A percentile compares a stretch with the other conserved stretches of the same genome.
Conservation (phyloP, 92 coral and sea anemone species). For the Parazoanthus atlanticus region DNA sequence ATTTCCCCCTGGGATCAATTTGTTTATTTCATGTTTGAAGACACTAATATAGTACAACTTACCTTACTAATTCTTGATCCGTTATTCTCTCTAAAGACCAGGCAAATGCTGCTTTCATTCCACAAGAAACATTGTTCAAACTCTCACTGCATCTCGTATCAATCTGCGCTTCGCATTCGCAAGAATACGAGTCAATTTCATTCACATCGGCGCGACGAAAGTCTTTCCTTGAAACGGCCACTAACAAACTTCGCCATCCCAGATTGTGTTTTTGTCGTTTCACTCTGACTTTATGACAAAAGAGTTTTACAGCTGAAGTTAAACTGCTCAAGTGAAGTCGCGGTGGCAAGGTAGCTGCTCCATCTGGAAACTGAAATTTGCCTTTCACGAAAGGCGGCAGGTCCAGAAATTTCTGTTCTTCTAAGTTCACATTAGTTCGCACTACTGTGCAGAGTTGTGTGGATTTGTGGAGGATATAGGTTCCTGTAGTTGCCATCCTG, state of each 20-base stretch:
- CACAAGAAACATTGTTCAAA: slow-evolving; percentile 7
- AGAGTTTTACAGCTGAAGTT: slow-evolving; percentile 70
- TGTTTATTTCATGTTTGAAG: not conserved
- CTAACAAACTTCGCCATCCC: slow-evolving; percentile 55
- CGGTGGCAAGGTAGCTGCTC: slow-evolving; percentile 75
- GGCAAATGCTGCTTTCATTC: slow-evolving; percentile 61
- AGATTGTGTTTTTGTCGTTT: slow-evolving; percentile 52
- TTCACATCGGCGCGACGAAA: slow-evolving; percentile 7
- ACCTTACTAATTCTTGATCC: slow-evolving; percentile 87
- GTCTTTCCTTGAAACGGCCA: not conserved
- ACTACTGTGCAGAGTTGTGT: slow-evolving; percentile 92
- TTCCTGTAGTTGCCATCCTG: slow-evolving; percentile 94
- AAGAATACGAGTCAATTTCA: slow-evolving; percentile 6
- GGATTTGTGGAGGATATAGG: slow-evolving; percentile 90
- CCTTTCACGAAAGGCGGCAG: slow-evolving; percentile 67
- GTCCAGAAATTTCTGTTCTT: slow-evolving; percentile 65
- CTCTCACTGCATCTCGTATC: not conserved
- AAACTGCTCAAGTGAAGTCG: slow-evolving; percentile 76
- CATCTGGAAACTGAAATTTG: slow-evolving; percentile 75
- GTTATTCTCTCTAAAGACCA: slow-evolving; percentile 86
- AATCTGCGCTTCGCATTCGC: not conserved
- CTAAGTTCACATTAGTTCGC: slow-evolving; percentile 80
- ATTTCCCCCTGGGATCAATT: not conserved
- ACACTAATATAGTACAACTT: not conserved
- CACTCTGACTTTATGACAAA: slow-evolving; percentile 78